These are phyloP conservation scores for Benitochromis conjunctus DNA, from an alignment of 2,113 vertebrate species.

Conservation along the genomic window DNA sequence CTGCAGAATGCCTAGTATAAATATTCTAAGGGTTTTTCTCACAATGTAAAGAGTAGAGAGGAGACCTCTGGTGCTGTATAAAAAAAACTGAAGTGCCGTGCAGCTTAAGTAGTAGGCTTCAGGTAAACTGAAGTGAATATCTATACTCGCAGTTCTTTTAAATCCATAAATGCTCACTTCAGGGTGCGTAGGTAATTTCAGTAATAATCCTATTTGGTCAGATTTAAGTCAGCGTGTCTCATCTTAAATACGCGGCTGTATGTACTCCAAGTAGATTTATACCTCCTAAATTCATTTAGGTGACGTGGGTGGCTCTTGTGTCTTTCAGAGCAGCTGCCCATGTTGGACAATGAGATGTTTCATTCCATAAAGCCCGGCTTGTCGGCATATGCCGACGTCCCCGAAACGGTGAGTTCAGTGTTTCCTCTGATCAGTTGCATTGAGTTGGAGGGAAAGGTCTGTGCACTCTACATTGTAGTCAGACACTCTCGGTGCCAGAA, in stretches of 20 bases:
- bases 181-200: not conserved
- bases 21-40: not conserved
- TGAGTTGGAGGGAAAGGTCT: not conserved
- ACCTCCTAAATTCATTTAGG: slow-evolving; percentile 12
- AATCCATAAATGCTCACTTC: not conserved
- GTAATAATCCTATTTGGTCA: slow-evolving; percentile 19
- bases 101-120: not conserved
- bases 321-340: slow-evolving; percentile 73
- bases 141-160: not conserved
- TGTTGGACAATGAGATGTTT: slow-evolving; percentile 92
- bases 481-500: not conserved
- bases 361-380: slow-evolving; percentile 91
- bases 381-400: slow-evolving; percentile 87
- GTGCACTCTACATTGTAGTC: not conserved
- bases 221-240: not conserved
- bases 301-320: slow-evolving; percentile 22
- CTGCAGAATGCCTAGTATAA: not conserved
- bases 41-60: not conserved
- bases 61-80: not conserved
- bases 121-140: not conserved
- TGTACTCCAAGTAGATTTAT: slow-evolving; percentile 15
- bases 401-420: slow-evolving; percentile 80
- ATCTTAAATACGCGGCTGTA: not conserved
- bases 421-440: slow-evolving; percentile 14
- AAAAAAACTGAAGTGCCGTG: not conserved